phyloP scores from a whole-genome alignment of 2,888 invertebrate species.

The Nomada ruficornis region DNA sequence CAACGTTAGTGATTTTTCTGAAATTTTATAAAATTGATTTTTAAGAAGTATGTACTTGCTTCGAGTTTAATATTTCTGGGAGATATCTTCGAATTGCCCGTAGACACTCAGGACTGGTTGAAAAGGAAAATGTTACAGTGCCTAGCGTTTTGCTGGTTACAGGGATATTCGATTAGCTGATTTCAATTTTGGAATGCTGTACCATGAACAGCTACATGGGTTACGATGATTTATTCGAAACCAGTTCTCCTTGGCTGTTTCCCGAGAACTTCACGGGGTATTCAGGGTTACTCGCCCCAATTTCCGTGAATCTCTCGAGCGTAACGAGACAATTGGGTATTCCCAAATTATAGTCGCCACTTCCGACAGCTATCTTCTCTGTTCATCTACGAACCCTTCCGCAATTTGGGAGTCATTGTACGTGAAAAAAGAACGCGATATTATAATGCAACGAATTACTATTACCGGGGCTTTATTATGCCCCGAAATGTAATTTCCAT shows the following conservation, averaged over 20 bases:
- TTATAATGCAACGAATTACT: neutral
- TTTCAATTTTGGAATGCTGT: constrained; percentile 43
- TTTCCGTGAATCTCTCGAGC: constrained; percentile 68
- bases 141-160: constrained; percentile 17
- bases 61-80: neutral
- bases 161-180: constrained; percentile 28
- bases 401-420: constrained; percentile 3
- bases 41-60: no score
- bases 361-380: constrained; percentile 65
- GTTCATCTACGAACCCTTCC: constrained; percentile 48
- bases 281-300: constrained; percentile 62
- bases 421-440: neutral
- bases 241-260: constrained; percentile 67
- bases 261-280: constrained; percentile 34
- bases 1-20: no score
- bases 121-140: neutral
- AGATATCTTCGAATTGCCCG: neutral
- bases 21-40: no score
- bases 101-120: neutral
- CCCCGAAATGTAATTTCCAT: neutral
- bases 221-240: constrained; percentile 63
- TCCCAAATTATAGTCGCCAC: constrained; percentile 69
- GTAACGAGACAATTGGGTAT: constrained; percentile 69
- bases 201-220: constrained; percentile 28
- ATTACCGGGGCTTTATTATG: neutral